Base-by-base conservation (phyloP, 2,888 invertebrate genomes). In the Macrophya alboannulata region DNA sequence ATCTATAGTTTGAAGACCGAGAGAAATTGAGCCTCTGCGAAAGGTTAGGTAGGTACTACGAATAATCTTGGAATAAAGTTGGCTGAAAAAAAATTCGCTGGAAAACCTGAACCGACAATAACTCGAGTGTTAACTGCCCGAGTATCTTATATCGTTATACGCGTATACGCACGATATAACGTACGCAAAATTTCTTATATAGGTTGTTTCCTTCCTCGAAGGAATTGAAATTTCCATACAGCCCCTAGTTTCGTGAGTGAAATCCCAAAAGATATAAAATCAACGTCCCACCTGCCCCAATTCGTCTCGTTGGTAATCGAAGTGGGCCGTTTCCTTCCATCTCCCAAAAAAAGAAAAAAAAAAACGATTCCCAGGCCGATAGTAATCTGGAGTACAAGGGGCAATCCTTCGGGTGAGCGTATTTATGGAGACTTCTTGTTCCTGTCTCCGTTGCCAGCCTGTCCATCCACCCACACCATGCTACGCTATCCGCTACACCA, bases 211-310 rank as follows among this genome's bases (percentile, higher is more conserved):
- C 40, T 43, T 40, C 43, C 59, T 81, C 43, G n/a, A 37, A 43
- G 62, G 62, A 81, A 81, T 81, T 62, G 81, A 62, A 59, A 81
- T 81, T 81, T 62, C 62, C 81, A 81, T 81, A 59, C 62, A 59
- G 59, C 59, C 79, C 79, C 79, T 40, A 59, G 62, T 21, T 81
- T 21, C 81, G 59, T 59, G 81, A 81, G 81, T 81, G 51, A 81
- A 81, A 81, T 83, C 71, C 83, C 48, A 48, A 72, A 82, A 87
- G 89, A 88, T 87, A 87, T 89, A 85, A 87, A 89, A 88, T 87
- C 88, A 88, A 88, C 87, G 89, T 88, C 86, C 87, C 87, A 87
- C 89, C 88, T 88, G 87, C 87, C 87, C 85, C 87, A 85, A 87
- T 87, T 72, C 88, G 85, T 87, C 86, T 86, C 84, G 85, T 84